Conservation (phyloP, 2,797 vertebrate genomes). For the Catamblyrhynchus diadema region DNA sequence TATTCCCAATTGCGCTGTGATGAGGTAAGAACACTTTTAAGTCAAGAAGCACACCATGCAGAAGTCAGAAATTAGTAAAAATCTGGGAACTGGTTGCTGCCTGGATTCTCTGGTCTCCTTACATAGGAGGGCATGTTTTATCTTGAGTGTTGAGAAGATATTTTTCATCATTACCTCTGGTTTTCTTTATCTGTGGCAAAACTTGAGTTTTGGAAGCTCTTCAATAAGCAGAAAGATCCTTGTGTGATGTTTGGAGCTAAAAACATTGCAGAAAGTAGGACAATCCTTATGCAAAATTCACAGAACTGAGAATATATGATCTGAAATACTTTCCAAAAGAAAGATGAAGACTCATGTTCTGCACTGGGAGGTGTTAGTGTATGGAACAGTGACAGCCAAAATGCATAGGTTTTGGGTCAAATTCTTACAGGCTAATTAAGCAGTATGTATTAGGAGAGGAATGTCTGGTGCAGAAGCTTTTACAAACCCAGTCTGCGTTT, state of each 20-base stretch:
- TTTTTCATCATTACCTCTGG: background rate
- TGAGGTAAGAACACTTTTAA: background rate
- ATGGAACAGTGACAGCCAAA: background rate
- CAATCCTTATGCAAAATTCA: background rate
- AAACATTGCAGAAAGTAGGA: background rate
- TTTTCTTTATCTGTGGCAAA: background rate
- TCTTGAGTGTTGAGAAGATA: background rate
- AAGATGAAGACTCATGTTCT: background rate
- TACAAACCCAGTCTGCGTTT: background rate
- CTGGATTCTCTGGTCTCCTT: background rate
- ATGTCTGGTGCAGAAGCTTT: background rate
- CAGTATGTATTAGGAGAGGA: background rate
- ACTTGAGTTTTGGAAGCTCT: background rate
- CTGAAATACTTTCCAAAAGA: background rate
- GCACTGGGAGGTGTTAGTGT: background rate
- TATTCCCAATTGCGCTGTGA: background rate
- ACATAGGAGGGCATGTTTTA: background rate
- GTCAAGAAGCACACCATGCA: background rate
- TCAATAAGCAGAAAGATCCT: background rate
- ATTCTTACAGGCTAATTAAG: background rate
- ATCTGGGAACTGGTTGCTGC: background rate
- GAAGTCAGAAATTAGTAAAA: background rate
- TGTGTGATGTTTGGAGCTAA: background rate
- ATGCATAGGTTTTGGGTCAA: background rate
- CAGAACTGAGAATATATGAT: background rate